Evolutionary conservation across 1,140 invertebrate species (phyloP).

Genomic region (Anthonomus grandis): DNA sequence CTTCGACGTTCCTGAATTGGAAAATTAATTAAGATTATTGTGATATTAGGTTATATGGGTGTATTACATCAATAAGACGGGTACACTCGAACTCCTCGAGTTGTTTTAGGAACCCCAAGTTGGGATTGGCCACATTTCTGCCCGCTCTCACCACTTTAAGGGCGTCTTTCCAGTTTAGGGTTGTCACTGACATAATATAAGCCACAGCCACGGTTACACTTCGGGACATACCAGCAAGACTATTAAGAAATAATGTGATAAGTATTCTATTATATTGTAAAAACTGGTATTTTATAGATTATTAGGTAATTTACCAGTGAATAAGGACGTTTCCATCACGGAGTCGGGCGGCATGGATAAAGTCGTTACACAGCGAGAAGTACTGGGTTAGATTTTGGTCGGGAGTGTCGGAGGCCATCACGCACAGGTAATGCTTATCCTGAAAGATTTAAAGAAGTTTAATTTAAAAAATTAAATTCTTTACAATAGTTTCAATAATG

Average conservation of each 20-base stretch:
- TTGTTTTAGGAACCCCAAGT: constrained; percentile 92
- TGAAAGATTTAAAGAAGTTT: too few relatives aligned
- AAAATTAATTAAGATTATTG: background rate
- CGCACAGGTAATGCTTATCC: constrained; percentile 94
- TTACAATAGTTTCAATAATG: too few relatives aligned
- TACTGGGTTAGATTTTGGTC: constrained; percentile 91
- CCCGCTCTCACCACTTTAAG: constrained; percentile 89
- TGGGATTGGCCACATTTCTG: constrained; percentile 89
- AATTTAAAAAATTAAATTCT: too few relatives aligned
- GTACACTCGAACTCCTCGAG: constrained; percentile 87
- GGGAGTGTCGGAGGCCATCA: constrained; percentile 88
- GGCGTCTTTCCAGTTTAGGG: constrained; percentile 88
- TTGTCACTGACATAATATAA: constrained; percentile 92
- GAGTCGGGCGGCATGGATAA: constrained; percentile 87
- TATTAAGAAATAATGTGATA: constrained; percentile 45
- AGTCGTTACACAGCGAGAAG: constrained; percentile 92
- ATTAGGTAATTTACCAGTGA: constrained; percentile 92
- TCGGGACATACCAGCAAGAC: constrained; percentile 92
- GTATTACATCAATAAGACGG: constrained; percentile 69
- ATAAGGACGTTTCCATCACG: constrained; percentile 90
- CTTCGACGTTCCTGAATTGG: constrained; percentile 64
- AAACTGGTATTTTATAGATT: too few relatives aligned
- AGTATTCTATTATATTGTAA: too few relatives aligned
- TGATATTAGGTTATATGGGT: background rate
- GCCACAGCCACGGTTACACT: constrained; percentile 93